phyloP scores from a whole-genome alignment of 1,140 invertebrate genomes.

The Megathymus violae region DNA sequence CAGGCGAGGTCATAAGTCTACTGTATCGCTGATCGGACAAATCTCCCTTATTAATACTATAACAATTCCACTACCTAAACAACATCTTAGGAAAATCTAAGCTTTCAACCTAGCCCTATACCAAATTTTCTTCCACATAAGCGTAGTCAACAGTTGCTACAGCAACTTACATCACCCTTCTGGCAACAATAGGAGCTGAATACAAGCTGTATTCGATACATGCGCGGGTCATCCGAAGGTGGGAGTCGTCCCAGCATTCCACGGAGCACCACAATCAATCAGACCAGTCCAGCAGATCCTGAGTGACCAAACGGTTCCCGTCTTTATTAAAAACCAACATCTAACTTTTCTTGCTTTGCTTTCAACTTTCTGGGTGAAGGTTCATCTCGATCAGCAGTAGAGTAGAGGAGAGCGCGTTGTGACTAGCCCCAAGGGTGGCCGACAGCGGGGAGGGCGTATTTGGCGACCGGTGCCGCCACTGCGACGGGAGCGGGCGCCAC shows the following conservation, averaged over 20 bases:
- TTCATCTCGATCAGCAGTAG: constrained; percentile 55
- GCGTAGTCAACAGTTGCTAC: constrained; percentile 23
- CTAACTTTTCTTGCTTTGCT: too few species aligned
- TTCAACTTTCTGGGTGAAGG: constrained; percentile 17
- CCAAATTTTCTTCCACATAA: constrained; percentile 3
- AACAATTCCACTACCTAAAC: constrained; percentile 33
- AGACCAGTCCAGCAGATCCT: constrained; percentile 27
- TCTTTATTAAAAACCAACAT: constrained; percentile 13
- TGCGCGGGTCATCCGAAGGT: constrained; percentile 14
- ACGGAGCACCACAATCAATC: constrained; percentile 17
- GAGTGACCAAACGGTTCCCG: neutral
- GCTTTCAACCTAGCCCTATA: constrained; percentile 15
- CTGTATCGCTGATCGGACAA: constrained; percentile 58
- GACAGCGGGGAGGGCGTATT: constrained; percentile 56
- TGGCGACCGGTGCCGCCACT: constrained; percentile 57
- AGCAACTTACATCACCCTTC: constrained; percentile 11
- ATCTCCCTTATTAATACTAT: constrained; percentile 32
- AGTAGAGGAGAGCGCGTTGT: constrained; percentile 33
- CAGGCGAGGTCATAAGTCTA: constrained; percentile 55
- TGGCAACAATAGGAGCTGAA: neutral
- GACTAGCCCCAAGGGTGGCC: constrained; percentile 72
- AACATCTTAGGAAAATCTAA: constrained; percentile 26
- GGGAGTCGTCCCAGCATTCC: neutral
- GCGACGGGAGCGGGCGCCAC: constrained; percentile 77
- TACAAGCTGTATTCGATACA: constrained; percentile 10